Evolutionary conservation across 2,797 vertebrate genomes (phyloP), one percentile per base, ranked within the genome.

Genomic region (Alectoris magna): DNA sequence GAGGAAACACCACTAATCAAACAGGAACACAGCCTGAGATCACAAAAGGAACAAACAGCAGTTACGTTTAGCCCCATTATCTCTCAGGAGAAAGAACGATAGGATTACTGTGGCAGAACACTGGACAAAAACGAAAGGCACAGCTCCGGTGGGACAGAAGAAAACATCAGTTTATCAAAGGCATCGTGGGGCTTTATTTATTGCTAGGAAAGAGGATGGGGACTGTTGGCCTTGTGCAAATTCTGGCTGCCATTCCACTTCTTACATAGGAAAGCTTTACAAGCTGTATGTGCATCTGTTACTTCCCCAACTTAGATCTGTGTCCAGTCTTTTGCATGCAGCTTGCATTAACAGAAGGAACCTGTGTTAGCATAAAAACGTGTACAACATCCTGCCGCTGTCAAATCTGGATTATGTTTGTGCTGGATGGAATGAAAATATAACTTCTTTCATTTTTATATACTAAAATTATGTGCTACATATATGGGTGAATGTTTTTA

Each of bases 1-100:
- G 95, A 95, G 94, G 96, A 96, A 96, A 86, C 77, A 1, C 43
- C 56, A 92, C 76, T 86, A 92, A 93, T 91, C 92, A 95, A 93
- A 96, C 94, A 94, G 94, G 93, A 96, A 96, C 87, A 90, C 1
- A 4, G 60, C 49, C 80, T 92, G 70, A 36, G 73, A 95, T 93
- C 9, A 5, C 3, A 46, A 77, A 81, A 90, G 89, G 93, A 95
- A 92, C 83, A 96, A 95, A 96, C 92, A 95, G 82, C 15, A 38
- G 34, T 87, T 71, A 84, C 3, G 2, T 63, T 86, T 87, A 48
- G 14, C 39, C 24, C 39, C 43, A 9, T 90, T 95, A 70, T 82
- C 18, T 1, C 67, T 91, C 23, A 34, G 80, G 41, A 58, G 5
- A 93, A 71, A 70, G 70, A 84, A 85, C 0, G 3, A 34, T 36